Evolutionary conservation across 2,113 vertebrate species (phyloP).

Genomic region (Todiramphus chloris): DNA sequence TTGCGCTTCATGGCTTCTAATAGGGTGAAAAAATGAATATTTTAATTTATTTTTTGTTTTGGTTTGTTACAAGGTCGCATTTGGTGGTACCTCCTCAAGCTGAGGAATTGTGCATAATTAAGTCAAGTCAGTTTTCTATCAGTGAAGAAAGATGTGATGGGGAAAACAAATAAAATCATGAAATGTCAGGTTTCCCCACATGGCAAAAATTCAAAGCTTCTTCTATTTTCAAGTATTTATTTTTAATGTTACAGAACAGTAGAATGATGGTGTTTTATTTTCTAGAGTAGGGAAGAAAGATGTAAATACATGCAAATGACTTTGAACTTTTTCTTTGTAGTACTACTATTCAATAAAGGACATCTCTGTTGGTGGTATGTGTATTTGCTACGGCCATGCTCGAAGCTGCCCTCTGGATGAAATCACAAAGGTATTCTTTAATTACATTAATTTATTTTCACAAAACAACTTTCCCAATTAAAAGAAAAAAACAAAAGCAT

Average conservation of each 20-base stretch:
- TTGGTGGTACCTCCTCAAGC: not conserved
- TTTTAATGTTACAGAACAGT: not conserved
- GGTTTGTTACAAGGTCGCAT: not conserved
- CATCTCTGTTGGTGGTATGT: constrained; percentile 95
- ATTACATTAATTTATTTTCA: not conserved
- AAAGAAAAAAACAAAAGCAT: not conserved
- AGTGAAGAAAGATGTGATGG: not conserved
- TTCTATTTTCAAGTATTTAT: not conserved
- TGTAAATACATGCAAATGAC: not conserved
- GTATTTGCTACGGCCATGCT: constrained; percentile 94
- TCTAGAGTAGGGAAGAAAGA: not conserved
- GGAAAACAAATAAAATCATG: not conserved
- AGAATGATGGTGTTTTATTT: not conserved
- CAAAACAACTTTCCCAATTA: not conserved
- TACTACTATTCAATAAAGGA: constrained; percentile 97
- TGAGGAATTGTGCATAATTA: not conserved
- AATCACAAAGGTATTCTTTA: constrained; percentile 78
- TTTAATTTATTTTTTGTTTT: not conserved
- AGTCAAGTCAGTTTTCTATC: not conserved
- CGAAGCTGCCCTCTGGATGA: constrained; percentile 91
- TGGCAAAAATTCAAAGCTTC: not conserved
- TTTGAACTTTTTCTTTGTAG: constrained; percentile 68
- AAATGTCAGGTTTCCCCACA: not conserved
- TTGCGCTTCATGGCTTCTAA: not conserved
- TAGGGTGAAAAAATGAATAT: not conserved